Evolutionary conservation across 2,797 vertebrate species (phyloP), one percentile per base, ranked within the genome.

Genomic region (Tenualosa ilisha): DNA sequence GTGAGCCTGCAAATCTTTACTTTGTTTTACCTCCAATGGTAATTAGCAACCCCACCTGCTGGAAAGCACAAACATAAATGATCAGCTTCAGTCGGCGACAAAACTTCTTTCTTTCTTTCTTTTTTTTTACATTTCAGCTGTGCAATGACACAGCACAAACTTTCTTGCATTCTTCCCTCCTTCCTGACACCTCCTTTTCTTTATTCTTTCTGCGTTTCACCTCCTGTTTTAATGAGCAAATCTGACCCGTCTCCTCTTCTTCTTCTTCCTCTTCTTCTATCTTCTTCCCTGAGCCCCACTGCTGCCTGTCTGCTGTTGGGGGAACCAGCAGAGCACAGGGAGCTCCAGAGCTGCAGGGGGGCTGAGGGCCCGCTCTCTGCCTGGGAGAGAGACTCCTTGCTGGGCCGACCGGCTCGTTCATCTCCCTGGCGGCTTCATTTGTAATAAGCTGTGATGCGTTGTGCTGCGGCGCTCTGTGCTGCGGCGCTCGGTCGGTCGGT

Each of bases 371-470:
- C 37, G 31, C 9, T 37, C 68, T 43, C 68, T 75, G 68, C 68
- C 68, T 75, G 37, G 31, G 26, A 40, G 37, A 75, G 68, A 75
- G 68, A 6, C 40, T 53, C 82, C 40, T 54, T 61, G 17, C 46
- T 40, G 59, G 26, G 56, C 59, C 0, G 75, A 53, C 56, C 1
- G 43, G 51, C 86, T 86, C 86, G 65, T 86, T 88, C 83, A 79
- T 86, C 86, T 86, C 79, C 53, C 51, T 68, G 13, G 81, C 40
- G 83, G 65, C 81, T 86, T 84, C 87, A 88, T 89, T 89, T 89
- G 86, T 89, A 89, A 88, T 75, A 87, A 86, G 86, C 85, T 26
- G 59, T 56, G 81, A 56, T 90, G 82, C 83, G 59, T 79, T 56
- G 13, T 13, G 54, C 17, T 6, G 54, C 15, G 17, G 50, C 53